Evolutionary conservation across 2,113 vertebrate species (phyloP).

Genomic region (Oreochromis tanganicae): DNA sequence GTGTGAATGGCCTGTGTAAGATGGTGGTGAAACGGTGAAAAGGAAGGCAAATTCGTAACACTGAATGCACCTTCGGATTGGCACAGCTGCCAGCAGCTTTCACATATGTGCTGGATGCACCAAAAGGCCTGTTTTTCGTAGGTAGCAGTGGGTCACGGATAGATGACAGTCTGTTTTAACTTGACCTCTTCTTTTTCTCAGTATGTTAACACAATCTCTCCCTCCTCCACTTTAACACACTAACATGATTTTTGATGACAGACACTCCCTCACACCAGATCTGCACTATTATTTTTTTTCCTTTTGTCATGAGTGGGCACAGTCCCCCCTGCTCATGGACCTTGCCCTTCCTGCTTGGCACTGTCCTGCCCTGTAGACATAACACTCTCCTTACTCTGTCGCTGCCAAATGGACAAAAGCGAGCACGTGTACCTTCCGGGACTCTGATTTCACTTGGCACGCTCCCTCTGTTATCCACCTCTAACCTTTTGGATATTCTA

Average conservation of each 20-base stretch:
- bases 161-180: not conserved
- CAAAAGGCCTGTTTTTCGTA: not conserved
- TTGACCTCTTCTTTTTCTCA: not conserved
- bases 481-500: constrained; percentile 30
- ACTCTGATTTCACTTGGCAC: constrained; percentile 27
- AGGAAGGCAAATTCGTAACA: not conserved
- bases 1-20: not conserved
- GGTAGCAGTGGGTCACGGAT: not conserved
- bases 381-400: constrained; percentile 2
- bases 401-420: constrained; percentile 48
- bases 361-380: not conserved
- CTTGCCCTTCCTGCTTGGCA: not conserved
- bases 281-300: not conserved
- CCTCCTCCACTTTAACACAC: not conserved
- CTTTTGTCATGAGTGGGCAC: not conserved
- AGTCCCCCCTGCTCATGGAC: not conserved
- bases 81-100: not conserved
- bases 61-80: not conserved
- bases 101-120: not conserved
- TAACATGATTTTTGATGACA: constrained; percentile 35
- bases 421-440: constrained; percentile 28
- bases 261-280: not conserved
- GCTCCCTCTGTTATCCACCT: constrained; percentile 45
- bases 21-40: not conserved
- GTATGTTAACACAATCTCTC: not conserved